Conservation (phyloP, 1,140 invertebrate species). For the Nylanderia fulva region DNA sequence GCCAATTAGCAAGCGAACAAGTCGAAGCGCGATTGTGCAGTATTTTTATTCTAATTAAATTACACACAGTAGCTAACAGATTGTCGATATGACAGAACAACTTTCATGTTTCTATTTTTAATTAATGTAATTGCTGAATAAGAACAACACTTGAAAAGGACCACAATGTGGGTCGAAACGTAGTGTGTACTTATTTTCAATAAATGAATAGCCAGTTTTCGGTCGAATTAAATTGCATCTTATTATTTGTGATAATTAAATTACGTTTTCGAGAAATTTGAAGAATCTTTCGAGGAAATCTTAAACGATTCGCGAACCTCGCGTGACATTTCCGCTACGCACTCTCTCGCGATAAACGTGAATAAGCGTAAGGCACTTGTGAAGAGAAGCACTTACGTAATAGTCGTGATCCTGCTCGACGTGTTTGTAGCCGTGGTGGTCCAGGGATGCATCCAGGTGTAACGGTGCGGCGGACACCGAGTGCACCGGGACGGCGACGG, state of each 20-base stretch:
- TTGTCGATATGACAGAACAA: no score
- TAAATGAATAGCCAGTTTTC: no score
- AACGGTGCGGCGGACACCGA: constrained; percentile 83
- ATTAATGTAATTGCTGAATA: no score
- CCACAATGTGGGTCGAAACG: no score
- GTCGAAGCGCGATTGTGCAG: neutral
- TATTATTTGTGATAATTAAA: no score
- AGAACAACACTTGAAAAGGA: no score
- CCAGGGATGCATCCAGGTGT: constrained; percentile 67
- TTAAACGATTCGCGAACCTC: neutral
- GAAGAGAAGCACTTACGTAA: constrained; percentile 75
- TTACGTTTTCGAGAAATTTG: neutral
- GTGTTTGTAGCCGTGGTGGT: constrained; percentile 76
- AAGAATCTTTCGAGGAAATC: neutral
- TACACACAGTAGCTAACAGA: no score
- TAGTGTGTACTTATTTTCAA: no score
- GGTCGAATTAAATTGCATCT: no score
- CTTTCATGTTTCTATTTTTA: no score
- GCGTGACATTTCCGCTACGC: neutral
- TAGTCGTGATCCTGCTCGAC: constrained; percentile 81
- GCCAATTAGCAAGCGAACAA: neutral
- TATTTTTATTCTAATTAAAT: neutral
- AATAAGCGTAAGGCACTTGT: neutral
- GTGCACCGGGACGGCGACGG: constrained; percentile 83
- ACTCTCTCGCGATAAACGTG: no score